Conservation (phyloP, 2,113 vertebrate genomes). For the Sebastes fasciatus region DNA sequence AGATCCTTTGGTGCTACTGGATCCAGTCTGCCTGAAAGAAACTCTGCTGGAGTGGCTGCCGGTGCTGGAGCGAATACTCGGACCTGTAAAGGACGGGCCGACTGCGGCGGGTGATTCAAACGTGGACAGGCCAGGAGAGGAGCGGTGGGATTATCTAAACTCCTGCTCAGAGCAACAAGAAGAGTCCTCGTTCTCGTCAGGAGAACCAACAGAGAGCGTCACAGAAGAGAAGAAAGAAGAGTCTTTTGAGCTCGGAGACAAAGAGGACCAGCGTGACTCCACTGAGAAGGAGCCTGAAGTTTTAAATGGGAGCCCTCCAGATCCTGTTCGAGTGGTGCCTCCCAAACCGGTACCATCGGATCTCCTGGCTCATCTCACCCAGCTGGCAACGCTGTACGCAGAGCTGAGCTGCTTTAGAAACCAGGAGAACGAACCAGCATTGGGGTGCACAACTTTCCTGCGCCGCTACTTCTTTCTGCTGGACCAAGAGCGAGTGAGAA, state of each 20-base stretch:
- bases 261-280: constrained; percentile 33
- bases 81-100: constrained; percentile 46
- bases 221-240: constrained; percentile 38
- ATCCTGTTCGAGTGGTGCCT: constrained; percentile 77
- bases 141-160: constrained; percentile 48
- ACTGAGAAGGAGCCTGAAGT: background rate
- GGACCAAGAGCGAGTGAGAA: constrained; percentile 90
- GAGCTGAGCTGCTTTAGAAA: constrained; percentile 86
- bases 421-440: constrained; percentile 15
- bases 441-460: constrained; percentile 81
- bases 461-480: constrained; percentile 91
- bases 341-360: constrained; percentile 80
- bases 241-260: constrained; percentile 14
- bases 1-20: constrained; percentile 91
- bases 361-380: constrained; percentile 83
- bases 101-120: constrained; percentile 12
- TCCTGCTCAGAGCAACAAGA: constrained; percentile 39
- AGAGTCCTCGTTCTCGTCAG: constrained; percentile 20
- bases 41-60: constrained; percentile 89
- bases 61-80: constrained; percentile 86
- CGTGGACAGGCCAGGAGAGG: constrained; percentile 47
- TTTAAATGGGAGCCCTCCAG: constrained; percentile 33
- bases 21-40: constrained; percentile 82
- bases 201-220: constrained; percentile 32
- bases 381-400: constrained; percentile 89